Percentiles rank a stretch among this genome's conserved stretches.
phyloP scores from a whole-genome alignment of 2,888 invertebrate species.

The Phasia obesa region DNA sequence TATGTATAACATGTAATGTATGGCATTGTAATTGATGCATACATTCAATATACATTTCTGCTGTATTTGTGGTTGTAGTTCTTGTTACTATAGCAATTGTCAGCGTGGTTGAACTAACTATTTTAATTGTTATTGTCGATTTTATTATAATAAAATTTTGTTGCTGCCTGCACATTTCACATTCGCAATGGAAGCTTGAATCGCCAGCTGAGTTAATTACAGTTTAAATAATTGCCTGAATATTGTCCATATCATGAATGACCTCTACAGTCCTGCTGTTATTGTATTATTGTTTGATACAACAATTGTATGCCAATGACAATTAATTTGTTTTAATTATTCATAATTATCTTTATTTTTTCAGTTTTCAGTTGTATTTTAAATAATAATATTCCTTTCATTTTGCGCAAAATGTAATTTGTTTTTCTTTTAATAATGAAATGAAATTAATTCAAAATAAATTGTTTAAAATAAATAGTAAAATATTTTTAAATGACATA shows the following conservation, averaged over 20 bases:
- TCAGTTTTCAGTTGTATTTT: neutral
- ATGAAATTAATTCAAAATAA: too few species aligned
- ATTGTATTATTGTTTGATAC: slow-evolving; percentile 10
- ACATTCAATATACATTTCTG: neutral
- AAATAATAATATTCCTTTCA: neutral
- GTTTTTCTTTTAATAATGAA: too few species aligned
- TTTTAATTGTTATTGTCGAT: slow-evolving; percentile 52
- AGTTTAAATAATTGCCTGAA: slow-evolving; percentile 70
- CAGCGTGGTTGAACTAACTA: slow-evolving; percentile 36
- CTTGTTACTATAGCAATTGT: slow-evolving; percentile 23
- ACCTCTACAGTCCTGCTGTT: neutral
- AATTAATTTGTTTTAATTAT: slow-evolving; percentile 64
- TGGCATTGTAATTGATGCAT: neutral
- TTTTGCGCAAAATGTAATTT: too few species aligned
- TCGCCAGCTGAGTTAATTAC: slow-evolving; percentile 68
- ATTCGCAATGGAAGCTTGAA: slow-evolving; percentile 35
- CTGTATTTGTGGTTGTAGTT: neutral
- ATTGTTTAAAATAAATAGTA: neutral
- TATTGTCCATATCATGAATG: slow-evolving; percentile 53
- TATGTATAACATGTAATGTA: neutral
- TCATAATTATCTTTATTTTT: slow-evolving; percentile 42
- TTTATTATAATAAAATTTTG: slow-evolving; percentile 23
- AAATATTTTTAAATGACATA: too few species aligned
- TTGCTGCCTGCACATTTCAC: neutral
- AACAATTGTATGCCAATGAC: slow-evolving; percentile 66